Base-by-base conservation (phyloP, 2,113 vertebrate genomes). In the Grammomys surdaster region DNA sequence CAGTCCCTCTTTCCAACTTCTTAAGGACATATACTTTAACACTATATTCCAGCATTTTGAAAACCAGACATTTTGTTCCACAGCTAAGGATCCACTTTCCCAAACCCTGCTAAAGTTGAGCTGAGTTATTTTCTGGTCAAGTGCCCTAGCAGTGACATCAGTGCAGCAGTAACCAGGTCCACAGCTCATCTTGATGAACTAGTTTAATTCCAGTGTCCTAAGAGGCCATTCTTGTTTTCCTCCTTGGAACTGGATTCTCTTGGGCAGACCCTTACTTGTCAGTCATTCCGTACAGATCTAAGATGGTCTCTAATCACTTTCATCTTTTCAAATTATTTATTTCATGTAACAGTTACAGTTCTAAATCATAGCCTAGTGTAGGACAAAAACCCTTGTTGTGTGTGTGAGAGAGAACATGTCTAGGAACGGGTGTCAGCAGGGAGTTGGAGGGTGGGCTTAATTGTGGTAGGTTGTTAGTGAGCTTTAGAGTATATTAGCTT, bases 331-430 rank as follows among this genome's bases (percentile, higher is more conserved):
- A 48, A 90, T 95, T 94, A 63, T 46, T 85, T 14, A 40, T 40
- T 96, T 95, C 89, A 67, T 81, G n/a, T 12, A 75, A 82, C 14
- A 90, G 7, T 88, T 76, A 75, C 14, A 82, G 24, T 82, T 94
- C 94, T 46, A 91, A 14, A 40, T 87, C 89, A 94, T 85, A 84
- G 56, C 70, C 9, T 78, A 31, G 11, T 60, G 20, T 93, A 87
- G 82, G 31, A 90, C 75, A 77, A 60, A 60, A 91, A 26, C 40
- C 13, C 10, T 65, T 93, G 63, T n/a, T 69, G 8, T 26, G 36
- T 56, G 54, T 56, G 56, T 5, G 56, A 58, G 63, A 84, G 63
- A 88, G 60, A 58, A 11, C 48, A 88, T 92, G 87, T 77, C 36
- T 72, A 95, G 26, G 13, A 11, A 7, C 51, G 72, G 36, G 12